Conservation (phyloP, 2,113 vertebrate species). For the Peromyscus maniculatus region DNA sequence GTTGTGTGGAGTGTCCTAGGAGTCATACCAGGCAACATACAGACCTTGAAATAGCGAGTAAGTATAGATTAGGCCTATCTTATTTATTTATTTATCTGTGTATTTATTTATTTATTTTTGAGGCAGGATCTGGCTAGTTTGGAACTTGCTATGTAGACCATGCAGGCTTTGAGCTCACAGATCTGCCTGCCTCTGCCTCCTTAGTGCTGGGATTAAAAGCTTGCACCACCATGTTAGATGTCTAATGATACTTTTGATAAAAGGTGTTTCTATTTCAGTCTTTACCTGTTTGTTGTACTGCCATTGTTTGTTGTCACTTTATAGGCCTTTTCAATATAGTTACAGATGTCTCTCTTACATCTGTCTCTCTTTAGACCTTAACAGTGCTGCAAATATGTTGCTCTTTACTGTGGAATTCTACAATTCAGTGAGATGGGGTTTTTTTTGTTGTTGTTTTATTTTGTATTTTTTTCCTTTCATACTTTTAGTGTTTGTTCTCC, state of each 20-base stretch:
- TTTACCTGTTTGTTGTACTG: slow-evolving; percentile 15
- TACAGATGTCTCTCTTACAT: background rate
- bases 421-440: background rate
- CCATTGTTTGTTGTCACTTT: background rate
- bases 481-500: slow-evolving; percentile 23
- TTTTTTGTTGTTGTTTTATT: background rate
- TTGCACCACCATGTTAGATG: background rate
- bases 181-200: background rate
- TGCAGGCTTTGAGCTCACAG: background rate
- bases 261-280: background rate
- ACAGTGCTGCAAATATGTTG: background rate
- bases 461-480: background rate
- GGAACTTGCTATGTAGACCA: background rate
- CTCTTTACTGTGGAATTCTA: slow-evolving; percentile 31
- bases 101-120: background rate
- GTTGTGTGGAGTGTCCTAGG: background rate
- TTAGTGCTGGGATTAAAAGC: background rate
- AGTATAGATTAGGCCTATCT: background rate
- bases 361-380: slow-evolving; percentile 6
- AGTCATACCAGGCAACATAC: background rate
- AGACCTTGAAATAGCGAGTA: background rate
- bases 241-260: background rate
- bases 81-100: too few species aligned
- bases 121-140: background rate
- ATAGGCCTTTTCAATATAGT: background rate